Conservation (phyloP, 2,113 vertebrate species). For the Cyprinodon tularosa region DNA sequence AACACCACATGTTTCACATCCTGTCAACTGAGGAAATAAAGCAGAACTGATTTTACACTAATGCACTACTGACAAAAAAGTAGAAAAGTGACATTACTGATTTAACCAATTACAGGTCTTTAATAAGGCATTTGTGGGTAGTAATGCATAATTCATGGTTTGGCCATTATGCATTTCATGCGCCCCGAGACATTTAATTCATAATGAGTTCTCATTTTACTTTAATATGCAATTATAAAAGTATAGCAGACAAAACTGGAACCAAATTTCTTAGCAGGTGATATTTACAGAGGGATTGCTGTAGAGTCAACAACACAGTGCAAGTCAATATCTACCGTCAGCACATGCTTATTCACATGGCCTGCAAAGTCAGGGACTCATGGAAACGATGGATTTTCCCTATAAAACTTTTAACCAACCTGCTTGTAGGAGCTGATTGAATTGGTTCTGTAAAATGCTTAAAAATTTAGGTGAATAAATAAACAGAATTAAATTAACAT, state of each 20-base stretch:
- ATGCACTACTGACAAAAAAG: conserved; percentile 14
- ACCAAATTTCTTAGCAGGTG: background rate
- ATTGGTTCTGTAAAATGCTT: no score
- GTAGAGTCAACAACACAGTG: no score
- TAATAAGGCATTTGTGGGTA: conserved; percentile 32
- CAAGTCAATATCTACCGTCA: no score
- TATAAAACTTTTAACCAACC: no score
- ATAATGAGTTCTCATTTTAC: background rate
- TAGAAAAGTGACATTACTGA: conserved; percentile 42
- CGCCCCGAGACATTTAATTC: background rate
- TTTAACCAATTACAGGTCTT: conserved; percentile 44
- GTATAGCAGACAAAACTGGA: background rate
- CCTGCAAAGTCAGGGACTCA: no score
- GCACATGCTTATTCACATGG: no score
- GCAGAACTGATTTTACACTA: background rate
- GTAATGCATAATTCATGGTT: conserved; percentile 29
- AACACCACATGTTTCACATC: background rate
- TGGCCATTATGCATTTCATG: conserved; percentile 14
- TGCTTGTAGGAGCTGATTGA: no score
- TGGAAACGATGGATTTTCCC: no score
- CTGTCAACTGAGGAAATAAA: conserved; percentile 19
- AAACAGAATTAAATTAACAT: background rate
- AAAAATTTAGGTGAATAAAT: no score
- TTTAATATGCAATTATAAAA: background rate
- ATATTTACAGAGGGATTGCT: conserved; percentile 22